phyloP scores from a whole-genome alignment of 2,888 invertebrate genomes.

The Lithosia quadra region DNA sequence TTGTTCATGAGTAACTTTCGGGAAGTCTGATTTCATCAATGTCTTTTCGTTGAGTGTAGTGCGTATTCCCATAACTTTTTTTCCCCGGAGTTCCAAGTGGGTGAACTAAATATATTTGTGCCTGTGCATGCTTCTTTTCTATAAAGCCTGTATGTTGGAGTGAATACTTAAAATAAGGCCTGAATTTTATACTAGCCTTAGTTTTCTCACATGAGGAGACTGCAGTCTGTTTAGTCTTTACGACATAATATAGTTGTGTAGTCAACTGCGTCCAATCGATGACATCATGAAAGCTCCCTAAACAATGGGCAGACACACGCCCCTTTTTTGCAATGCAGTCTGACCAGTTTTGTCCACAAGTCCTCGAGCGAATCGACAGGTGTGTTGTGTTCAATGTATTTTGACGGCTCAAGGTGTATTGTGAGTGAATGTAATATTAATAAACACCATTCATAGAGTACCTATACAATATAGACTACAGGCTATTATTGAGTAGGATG shows the following conservation, averaged over 20 bases:
- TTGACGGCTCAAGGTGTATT: conserved; percentile 31
- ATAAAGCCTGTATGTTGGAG: not conserved
- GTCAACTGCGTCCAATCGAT: conserved; percentile 16
- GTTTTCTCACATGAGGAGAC: not conserved
- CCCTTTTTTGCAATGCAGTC: conserved; percentile 50
- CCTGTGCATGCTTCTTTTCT: not conserved
- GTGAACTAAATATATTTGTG: not conserved
- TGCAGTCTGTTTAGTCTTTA: not conserved
- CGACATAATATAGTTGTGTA: not conserved
- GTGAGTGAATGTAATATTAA: conserved; percentile 39
- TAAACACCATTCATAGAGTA: not conserved
- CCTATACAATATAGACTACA: not conserved
- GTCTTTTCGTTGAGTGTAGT: not conserved
- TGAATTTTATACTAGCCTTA: not conserved
- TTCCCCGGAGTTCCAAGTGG: not conserved
- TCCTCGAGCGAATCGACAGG: conserved; percentile 38
- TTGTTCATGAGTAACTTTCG: not conserved
- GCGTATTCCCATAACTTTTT: not conserved
- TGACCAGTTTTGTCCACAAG: conserved; percentile 41
- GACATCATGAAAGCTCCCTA: conserved; percentile 39
- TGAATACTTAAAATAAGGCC: not conserved
- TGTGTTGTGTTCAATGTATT: conserved; percentile 35
- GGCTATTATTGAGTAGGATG: not conserved
- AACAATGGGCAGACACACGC: conserved; percentile 43
- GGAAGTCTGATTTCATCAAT: not conserved